Evolutionary conservation across 2,888 invertebrate species (phyloP), one percentile per base, ranked within the genome.

Genomic region (Selenia dentaria): DNA sequence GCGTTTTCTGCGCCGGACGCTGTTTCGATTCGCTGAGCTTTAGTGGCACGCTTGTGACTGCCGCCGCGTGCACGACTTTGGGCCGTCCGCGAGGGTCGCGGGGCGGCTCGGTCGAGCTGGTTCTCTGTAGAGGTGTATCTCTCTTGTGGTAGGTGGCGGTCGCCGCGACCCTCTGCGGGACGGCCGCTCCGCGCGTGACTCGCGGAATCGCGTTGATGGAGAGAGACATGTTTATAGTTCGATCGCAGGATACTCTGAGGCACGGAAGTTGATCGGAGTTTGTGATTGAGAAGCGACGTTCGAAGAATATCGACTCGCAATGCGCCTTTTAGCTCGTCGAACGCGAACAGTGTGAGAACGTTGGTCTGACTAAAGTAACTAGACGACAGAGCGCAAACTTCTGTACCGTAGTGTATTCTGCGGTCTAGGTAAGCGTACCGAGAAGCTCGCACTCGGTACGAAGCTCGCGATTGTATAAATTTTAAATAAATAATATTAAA

Each of bases 391-490:
- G 22, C 13, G 11, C 9, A 14, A 9, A 25, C 43, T 40, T 46
- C 48, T 38, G 51, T 42, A 37, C 51, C 51, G 43, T 36, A 44
- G 57, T 37, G 54, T 49, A 41, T 45, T 40, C 57, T 37, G 57
- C 26, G 57, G 49, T 37, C 36, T 49, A 49, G 46, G 50, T 49
- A 44, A 47, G 52, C 46, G 57, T 53, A 49, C 54, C 49, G 58
- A 48, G 33, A 42, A 38, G 51, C 50, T 48, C 51, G 50, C 34
- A 54, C 54, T 59, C 51, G 69, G 67, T 62, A 62, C 66, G 67
- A 63, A 68, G 67, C 54, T 59, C 59, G 59, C 57, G 67, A 76
- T 74, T 87, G 85, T 88, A 79, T 80, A 85, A 78, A 84, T 80
- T 84, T 83, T 79, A 79, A 74, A 79, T 82, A 77, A 65, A 62